These are phyloP conservation scores for Aromia moschata DNA, from an alignment of 2,888 invertebrate species.

Conservation along the genomic window DNA sequence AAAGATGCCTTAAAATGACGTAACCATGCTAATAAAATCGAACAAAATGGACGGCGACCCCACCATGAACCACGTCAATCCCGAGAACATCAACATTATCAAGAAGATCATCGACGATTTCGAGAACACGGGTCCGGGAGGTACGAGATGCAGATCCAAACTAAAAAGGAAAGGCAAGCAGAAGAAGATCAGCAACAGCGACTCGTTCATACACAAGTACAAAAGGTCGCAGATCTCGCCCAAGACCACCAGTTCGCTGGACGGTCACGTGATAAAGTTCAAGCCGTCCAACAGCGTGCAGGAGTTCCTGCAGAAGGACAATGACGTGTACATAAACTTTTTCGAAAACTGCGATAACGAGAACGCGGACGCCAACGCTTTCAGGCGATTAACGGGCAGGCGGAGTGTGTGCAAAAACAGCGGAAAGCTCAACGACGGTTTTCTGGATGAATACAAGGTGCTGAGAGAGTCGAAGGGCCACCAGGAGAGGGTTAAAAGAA, in stretches of 20 bases:
- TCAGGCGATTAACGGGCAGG: constrained; percentile 36
- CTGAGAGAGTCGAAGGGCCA: constrained; percentile 50
- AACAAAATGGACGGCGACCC: constrained; percentile 36
- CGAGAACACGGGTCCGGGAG: constrained; percentile 42
- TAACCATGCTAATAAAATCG: constrained; percentile 33
- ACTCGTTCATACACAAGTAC: constrained; percentile 51
- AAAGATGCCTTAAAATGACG: background rate
- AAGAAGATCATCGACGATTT: constrained; percentile 59
- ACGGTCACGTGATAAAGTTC: constrained; percentile 45
- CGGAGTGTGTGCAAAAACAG: constrained; percentile 43
- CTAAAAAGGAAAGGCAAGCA: constrained; percentile 35
- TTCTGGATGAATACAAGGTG: constrained; percentile 47
- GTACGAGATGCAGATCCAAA: constrained; percentile 28
- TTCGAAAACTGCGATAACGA: constrained; percentile 52
- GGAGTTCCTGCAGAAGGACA: constrained; percentile 49
- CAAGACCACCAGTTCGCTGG: constrained; percentile 47
- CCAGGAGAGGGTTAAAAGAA: constrained; percentile 52
- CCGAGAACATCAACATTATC: constrained; percentile 58
- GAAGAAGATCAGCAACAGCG: constrained; percentile 50
- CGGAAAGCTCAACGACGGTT: constrained; percentile 40
- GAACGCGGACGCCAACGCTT: constrained; percentile 52
- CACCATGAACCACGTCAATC: constrained; percentile 38
- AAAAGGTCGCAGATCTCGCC: constrained; percentile 52
- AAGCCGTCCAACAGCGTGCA: constrained; percentile 47
- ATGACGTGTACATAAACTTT: constrained; percentile 56